Base-by-base conservation (phyloP, 2,113 vertebrate species). In the Pithys albifrons region DNA sequence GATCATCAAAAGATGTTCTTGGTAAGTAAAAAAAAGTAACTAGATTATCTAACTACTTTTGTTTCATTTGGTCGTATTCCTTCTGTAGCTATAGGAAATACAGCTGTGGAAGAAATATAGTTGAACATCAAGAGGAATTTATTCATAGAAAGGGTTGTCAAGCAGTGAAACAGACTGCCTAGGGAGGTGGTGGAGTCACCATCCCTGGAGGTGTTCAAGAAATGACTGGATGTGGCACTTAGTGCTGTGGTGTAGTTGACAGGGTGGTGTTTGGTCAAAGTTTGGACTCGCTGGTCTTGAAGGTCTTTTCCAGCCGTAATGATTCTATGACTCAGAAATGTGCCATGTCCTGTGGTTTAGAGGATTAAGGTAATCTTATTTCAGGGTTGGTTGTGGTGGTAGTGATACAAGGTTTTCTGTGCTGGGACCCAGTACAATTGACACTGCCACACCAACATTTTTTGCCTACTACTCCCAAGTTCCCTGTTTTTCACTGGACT, bases 361-460 rank as follows among this genome's bases (percentile, higher is more conserved):
- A 78, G 76, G 29, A 74, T 91, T 67, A 84, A 57, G 73, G 70
- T 45, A 49, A 59, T 92, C 69, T 86, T 87, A 37, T 29, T 81
- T 62, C 24, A 52, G 64, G 10, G 7, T 33, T 90, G 29, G 8
- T 76, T 66, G 33, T 93, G 39, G 37, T 84, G n/a, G 25, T 74
- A 31, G 10, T 0, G 2, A 19, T 72, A 33, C 0, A 3, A 74
- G 11, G 19, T 9, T 72, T 93, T 92, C 66, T 81, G 0, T 69
- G 28, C 41, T 82, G 80, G 33, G 52, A 61, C 24, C 6, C 28
- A 31, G 62, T 4, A 74, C 14, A 66, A 67, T 9, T 67, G 65
- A 55, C 16, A 17, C 12, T 37, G 59, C 7, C 33, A 10, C 27
- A 72, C 27, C 19, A 31, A 3, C 11, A 31, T 61, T 75, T 93